phyloP scores from a whole-genome alignment of 2,888 invertebrate genomes.

The Pandemis corylana region DNA sequence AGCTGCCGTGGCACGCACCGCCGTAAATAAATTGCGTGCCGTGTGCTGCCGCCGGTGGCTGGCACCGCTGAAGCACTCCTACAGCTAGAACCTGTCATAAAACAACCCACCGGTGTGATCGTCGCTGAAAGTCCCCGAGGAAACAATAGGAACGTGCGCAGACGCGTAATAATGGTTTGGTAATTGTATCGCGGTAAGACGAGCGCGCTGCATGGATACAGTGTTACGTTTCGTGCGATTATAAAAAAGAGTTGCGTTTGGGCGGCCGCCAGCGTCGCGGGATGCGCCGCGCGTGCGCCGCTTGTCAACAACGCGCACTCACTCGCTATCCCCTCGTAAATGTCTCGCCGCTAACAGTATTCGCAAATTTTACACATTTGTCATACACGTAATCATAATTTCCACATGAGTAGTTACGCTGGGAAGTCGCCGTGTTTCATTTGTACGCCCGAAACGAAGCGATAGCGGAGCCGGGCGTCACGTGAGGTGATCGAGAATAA shows the following conservation, averaged over 20 bases:
- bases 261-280: constrained; percentile 46
- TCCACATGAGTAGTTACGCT: constrained; percentile 5
- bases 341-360: constrained; percentile 22
- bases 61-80: no score
- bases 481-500: background rate
- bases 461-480: background rate
- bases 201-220: constrained; percentile 59
- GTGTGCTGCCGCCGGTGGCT: background rate
- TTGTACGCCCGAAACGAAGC: background rate
- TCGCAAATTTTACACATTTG: constrained; percentile 23
- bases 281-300: constrained; percentile 37
- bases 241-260: constrained; percentile 44
- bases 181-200: constrained; percentile 49
- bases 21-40: constrained; percentile 16
- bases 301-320: constrained; percentile 36
- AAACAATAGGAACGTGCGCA: constrained; percentile 6
- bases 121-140: background rate
- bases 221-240: constrained; percentile 47
- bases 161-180: constrained; percentile 30
- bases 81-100: background rate
- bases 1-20: constrained; percentile 23
- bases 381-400: constrained; percentile 16
- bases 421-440: background rate
- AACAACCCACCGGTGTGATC: background rate
- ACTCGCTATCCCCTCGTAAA: constrained; percentile 24